Evolutionary conservation across 92 coral and sea anemone species (phyloP).

Genomic region (Desmophyllum pertusum): DNA sequence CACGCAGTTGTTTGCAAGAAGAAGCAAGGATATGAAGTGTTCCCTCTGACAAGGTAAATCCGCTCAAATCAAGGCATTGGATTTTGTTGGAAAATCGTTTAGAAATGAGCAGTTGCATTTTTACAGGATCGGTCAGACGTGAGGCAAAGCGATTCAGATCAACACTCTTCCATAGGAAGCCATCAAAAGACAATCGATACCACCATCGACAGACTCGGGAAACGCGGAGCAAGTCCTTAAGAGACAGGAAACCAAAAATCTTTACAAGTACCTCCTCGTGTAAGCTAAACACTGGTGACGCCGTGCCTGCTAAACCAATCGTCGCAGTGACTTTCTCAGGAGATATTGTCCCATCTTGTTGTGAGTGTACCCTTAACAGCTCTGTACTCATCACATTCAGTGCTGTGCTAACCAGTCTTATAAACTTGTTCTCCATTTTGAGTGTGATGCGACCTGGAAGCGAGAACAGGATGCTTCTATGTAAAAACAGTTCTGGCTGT

Average conservation of each 20-base stretch:
- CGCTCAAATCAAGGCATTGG: slow-evolving; percentile 60
- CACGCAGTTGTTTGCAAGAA: slow-evolving; percentile 46
- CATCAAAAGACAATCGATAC: slow-evolving; percentile 30
- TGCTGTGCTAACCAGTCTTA: neutral
- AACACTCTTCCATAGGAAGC: slow-evolving; percentile 49
- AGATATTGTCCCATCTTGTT: neutral
- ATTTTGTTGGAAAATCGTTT: slow-evolving; percentile 47
- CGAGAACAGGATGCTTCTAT: neutral
- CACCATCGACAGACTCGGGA: slow-evolving; percentile 25
- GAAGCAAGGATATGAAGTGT: slow-evolving; percentile 36
- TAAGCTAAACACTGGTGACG: slow-evolving; percentile 8
- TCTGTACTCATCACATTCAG: neutral
- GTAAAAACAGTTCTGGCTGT: neutral
- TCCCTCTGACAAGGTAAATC: slow-evolving; percentile 46
- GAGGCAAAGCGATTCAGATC: slow-evolving; percentile 58
- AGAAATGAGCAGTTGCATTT: slow-evolving; percentile 26
- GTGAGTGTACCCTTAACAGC: too few species aligned
- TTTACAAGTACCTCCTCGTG: slow-evolving; percentile 8
- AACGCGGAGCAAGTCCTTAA: slow-evolving; percentile 1
- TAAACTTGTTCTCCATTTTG: neutral
- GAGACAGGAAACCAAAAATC: slow-evolving; percentile 24
- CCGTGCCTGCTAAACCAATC: neutral
- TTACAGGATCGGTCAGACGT: slow-evolving; percentile 26
- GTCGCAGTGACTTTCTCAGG: neutral
- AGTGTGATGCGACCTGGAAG: neutral